Percentiles rank a stretch among this genome's conserved stretches.
Evolutionary conservation across 2,113 vertebrate genomes (phyloP).

Genomic region (Aegypius monachus): DNA sequence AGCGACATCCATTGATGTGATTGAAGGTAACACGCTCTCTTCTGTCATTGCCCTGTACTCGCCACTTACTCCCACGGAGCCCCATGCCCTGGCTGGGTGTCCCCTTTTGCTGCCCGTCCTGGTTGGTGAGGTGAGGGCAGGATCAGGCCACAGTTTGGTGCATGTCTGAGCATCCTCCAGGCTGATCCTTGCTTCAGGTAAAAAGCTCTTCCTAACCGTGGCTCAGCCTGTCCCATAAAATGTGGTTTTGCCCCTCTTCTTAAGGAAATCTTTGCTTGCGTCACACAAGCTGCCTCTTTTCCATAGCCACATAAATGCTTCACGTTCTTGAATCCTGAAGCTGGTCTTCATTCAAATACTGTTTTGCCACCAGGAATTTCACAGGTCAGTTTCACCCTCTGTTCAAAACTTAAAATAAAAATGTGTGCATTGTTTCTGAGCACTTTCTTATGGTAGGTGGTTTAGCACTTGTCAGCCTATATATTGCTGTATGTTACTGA

Average conservation of each 20-base stretch:
- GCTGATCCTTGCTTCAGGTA: not conserved
- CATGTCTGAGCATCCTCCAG: not conserved
- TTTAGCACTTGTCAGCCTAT: conserved; percentile 3
- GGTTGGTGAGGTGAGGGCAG: not conserved
- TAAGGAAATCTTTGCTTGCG: not conserved
- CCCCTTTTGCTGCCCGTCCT: not conserved
- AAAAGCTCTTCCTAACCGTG: not conserved
- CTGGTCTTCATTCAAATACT: not conserved
- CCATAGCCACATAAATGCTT: not conserved
- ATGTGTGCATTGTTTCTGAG: not conserved
- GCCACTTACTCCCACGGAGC: not conserved
- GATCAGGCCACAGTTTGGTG: not conserved
- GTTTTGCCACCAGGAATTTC: not conserved
- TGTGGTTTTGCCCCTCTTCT: not conserved
- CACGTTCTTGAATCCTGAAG: not conserved
- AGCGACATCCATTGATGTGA: conserved; percentile 7
- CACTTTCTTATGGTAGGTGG: not conserved
- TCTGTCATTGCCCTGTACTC: not conserved
- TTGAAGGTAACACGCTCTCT: conserved; percentile 46
- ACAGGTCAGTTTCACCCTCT: not conserved
- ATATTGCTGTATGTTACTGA: not conserved
- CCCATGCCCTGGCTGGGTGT: fast-evolving
- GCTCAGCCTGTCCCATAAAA: not conserved
- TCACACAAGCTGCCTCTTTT: not conserved
- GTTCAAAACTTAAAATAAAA: conserved; percentile 18